Percentiles rank a stretch among this genome's conserved stretches.
Conservation (phyloP, 2,888 invertebrate genomes). For the Polydrusus pterygomalis region DNA sequence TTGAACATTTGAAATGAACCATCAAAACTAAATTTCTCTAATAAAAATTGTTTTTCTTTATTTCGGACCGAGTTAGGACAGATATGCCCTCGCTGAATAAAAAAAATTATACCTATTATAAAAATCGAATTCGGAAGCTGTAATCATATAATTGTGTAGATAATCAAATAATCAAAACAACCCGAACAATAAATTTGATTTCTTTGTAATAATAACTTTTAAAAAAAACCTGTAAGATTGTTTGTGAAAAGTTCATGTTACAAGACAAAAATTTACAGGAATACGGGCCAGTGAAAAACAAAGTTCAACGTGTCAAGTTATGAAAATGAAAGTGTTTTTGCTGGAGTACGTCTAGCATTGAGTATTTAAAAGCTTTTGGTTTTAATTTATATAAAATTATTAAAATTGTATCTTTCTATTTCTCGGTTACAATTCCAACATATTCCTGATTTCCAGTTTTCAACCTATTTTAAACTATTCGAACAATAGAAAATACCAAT, state of each 20-base stretch:
- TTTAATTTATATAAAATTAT: too few relatives aligned
- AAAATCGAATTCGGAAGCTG: constrained; percentile 72
- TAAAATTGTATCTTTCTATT: too few relatives aligned
- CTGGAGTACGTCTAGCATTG: too few relatives aligned
- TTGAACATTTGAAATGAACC: neutral
- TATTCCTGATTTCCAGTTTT: too few relatives aligned
- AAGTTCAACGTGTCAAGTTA: neutral
- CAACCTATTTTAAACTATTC: too few relatives aligned
- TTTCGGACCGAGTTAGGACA: constrained; percentile 46
- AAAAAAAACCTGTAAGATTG: constrained; percentile 48
- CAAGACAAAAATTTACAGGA: constrained; percentile 31
- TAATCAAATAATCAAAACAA: constrained; percentile 72
- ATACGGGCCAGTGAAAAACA: constrained; percentile 1
- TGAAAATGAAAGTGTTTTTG: neutral
- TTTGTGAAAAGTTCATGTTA: constrained; percentile 48
- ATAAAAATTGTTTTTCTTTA: neutral
- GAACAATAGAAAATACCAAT: too few relatives aligned
- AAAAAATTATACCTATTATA: constrained; percentile 62
- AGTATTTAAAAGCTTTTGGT: too few relatives aligned
- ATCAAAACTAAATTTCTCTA: constrained; percentile 20
- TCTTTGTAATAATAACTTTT: constrained; percentile 45
- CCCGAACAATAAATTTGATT: constrained; percentile 68
- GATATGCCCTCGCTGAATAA: constrained; percentile 67
- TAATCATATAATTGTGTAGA: constrained; percentile 73
- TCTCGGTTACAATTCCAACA: too few relatives aligned